Base-by-base conservation (phyloP, 35 echinoderm and acorn worm species). In the Ophioderma brevispina region DNA sequence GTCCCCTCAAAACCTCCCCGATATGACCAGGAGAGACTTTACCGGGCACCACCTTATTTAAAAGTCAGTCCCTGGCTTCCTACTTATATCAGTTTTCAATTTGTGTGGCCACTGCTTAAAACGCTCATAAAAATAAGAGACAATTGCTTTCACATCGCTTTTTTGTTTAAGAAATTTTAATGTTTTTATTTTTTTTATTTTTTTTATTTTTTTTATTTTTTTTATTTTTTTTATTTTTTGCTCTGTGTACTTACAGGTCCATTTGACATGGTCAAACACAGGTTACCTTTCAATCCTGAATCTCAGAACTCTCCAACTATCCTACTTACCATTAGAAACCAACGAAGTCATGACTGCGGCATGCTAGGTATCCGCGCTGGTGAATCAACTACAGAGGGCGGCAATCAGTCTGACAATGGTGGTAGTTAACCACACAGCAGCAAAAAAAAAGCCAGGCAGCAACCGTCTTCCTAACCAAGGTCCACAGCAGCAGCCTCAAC, bases 361-460 rank as follows among this genome's bases (percentile, higher is more conserved):
- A 93, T 93, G 92, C 82, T 79, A 84, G 92, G 92, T 52, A 93
- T 75, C 42, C 92, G 86, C 80, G 56, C 78, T 34, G 92, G 92
- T 77, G 50, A 64, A 6, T 87, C 86, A 40, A 81, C 81, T 41
- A 83, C 52, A 76, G 35, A 64, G 49, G 19, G 86, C 83, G 78
- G 55, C 77, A 23, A 50, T 39, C 18, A 70, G 59, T 70, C 59
- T 70, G 59, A 70, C 59, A 70, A 70, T 70, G 59, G 59, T 30
- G 28, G 59, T 25, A 30, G 46, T 3, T 25, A 18, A 2, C 59
- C 41, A 46, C 41, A 8, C 41, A 46, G 41, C 41, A 70, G 59
- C 59, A 70, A n/a, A n/a, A n/a, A n/a, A n/a, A n/a, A n/a, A n/a
- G n/a, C n/a, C n/a, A n/a, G n/a, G 28, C 59, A 70, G 59, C 59